Conservation (phyloP, 2,113 vertebrate genomes). For the Chitala chitala region DNA sequence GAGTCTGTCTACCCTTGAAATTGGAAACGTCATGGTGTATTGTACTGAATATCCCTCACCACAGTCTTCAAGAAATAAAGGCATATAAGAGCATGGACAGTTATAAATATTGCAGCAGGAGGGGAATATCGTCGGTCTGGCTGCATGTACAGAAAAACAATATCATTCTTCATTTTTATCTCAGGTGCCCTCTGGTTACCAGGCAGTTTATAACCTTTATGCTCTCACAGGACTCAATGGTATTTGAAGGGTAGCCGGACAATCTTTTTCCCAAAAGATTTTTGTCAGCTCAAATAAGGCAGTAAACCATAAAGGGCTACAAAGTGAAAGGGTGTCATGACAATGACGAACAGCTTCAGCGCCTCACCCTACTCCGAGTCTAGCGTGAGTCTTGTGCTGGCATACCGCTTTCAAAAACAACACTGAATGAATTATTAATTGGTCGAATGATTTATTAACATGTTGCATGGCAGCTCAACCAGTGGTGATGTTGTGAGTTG, state of each 20-base stretch:
- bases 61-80: too few relatives aligned
- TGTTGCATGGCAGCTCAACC: background rate
- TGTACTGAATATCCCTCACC: too few relatives aligned
- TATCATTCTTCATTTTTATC: background rate
- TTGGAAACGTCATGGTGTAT: too few relatives aligned
- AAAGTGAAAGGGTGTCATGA: background rate
- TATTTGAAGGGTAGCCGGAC: background rate
- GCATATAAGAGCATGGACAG: too few relatives aligned
- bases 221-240: background rate
- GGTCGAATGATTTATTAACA: background rate
- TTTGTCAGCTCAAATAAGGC: background rate
- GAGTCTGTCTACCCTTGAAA: too few relatives aligned
- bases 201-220: background rate
- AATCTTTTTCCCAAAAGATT: background rate
- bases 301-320: background rate
- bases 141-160: background rate
- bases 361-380: background rate
- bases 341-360: background rate
- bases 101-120: too few relatives aligned
- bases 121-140: background rate
- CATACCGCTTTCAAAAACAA: background rate
- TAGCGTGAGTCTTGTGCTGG: background rate
- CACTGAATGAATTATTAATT: background rate
- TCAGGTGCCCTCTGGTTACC: background rate
- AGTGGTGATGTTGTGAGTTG: too few relatives aligned